Conservation (phyloP, 2,888 invertebrate genomes). For the Ophion costatus region DNA sequence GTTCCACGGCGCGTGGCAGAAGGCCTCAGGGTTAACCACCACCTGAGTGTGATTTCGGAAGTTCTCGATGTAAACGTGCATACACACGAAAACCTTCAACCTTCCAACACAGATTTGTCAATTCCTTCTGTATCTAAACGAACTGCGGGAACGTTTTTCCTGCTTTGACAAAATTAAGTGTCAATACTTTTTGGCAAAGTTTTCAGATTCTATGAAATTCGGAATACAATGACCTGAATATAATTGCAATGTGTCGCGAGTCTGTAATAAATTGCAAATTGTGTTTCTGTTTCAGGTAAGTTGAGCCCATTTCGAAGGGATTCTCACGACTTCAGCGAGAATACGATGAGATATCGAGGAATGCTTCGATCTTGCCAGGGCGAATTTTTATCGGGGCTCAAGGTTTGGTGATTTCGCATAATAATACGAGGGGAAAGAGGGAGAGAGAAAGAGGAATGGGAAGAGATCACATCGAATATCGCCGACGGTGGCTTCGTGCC, state of each 20-base stretch:
- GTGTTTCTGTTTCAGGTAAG: slow-evolving; percentile 77
- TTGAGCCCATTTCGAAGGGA: slow-evolving; percentile 50
- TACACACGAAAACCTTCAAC: slow-evolving; percentile 3
- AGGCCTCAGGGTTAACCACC: slow-evolving; percentile 69
- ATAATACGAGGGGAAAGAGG: slow-evolving; percentile 44
- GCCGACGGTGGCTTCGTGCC: slow-evolving; percentile 76
- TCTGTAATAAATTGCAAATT: slow-evolving; percentile 55
- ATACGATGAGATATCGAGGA: slow-evolving; percentile 31
- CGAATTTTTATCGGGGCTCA: slow-evolving; percentile 64
- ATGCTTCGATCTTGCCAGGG: slow-evolving; percentile 48
- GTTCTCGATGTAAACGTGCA: slow-evolving; percentile 20
- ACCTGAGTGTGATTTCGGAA: slow-evolving; percentile 53
- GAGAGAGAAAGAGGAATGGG: slow-evolving; percentile 35
- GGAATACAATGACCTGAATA: no score
- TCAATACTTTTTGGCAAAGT: no score
- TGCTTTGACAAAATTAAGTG: not conserved
- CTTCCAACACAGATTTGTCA: slow-evolving; percentile 32
- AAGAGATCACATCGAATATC: slow-evolving; percentile 75
- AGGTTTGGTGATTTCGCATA: slow-evolving; percentile 59
- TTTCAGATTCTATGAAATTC: no score
- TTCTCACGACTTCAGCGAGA: slow-evolving; percentile 7
- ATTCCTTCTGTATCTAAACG: not conserved
- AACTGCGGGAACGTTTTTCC: not conserved
- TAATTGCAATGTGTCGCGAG: not conserved
- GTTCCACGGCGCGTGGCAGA: slow-evolving; percentile 68